These are phyloP conservation scores for Hermodice carunculata DNA, from an alignment of 2,888 invertebrate genomes.

Conservation along the genomic window DNA sequence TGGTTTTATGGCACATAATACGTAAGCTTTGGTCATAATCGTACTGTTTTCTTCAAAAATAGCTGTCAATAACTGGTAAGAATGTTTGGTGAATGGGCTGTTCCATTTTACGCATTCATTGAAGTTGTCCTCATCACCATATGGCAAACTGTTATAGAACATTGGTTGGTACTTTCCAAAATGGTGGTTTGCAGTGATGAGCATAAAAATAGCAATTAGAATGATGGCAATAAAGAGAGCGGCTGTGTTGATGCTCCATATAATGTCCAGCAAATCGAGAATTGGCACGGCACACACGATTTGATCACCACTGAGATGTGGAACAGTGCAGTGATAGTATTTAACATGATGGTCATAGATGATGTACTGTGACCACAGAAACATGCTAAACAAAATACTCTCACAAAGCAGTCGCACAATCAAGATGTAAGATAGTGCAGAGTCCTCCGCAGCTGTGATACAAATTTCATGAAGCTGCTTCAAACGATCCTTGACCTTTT, in stretches of 20 bases:
- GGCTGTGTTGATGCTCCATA: conserved; percentile 22
- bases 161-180: conserved; percentile 17
- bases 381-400: background rate
- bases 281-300: conserved; percentile 29
- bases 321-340: conserved; percentile 14
- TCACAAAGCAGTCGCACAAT: conserved; percentile 11
- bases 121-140: conserved; percentile 26
- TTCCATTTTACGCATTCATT: conserved; percentile 24
- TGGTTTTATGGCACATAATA: conserved; percentile 26
- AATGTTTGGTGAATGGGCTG: conserved; percentile 16
- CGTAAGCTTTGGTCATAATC: conserved; percentile 28
- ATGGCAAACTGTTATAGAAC: conserved; percentile 25
- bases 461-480: conserved; percentile 19
- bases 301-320: background rate
- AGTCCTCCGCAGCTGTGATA: conserved; percentile 1
- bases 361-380: conserved; percentile 15
- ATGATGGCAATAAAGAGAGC: conserved; percentile 3
- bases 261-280: conserved; percentile 26
- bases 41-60: conserved; percentile 23
- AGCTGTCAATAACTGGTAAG: conserved; percentile 21
- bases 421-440: conserved; percentile 1
- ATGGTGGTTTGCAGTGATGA: background rate
- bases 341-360: conserved; percentile 22
- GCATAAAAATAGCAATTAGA: conserved; percentile 2
- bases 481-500: conserved; percentile 17